A percentile compares a stretch with the other conserved stretches of the same genome.
These are phyloP conservation scores for Fringilla coelebs DNA, from an alignment of 2,797 vertebrate genomes.

Conservation along the genomic window DNA sequence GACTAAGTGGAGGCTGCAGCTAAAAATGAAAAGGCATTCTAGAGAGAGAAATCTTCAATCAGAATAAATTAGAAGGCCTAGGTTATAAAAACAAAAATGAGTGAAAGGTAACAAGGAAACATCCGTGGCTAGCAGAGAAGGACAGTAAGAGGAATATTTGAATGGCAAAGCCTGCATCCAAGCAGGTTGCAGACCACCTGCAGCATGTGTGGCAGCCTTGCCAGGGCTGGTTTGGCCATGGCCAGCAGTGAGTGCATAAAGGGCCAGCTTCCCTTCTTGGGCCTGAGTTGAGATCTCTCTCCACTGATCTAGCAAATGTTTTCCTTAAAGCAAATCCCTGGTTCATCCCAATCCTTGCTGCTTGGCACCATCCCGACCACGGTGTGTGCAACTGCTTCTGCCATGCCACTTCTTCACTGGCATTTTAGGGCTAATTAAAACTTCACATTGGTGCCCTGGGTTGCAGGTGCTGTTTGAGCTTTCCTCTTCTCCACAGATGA, in stretches of 20 bases:
- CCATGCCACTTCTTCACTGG: not conserved
- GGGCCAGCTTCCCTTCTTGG: not conserved
- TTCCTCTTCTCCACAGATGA: not conserved
- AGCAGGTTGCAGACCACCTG: not conserved
- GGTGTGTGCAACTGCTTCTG: not conserved
- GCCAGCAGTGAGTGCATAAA: accelerated
- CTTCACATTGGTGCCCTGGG: not conserved
- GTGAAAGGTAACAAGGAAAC: not conserved
- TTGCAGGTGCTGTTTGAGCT: not conserved
- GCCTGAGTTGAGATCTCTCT: not conserved
- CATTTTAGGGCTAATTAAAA: not conserved
- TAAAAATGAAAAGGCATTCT: not conserved
- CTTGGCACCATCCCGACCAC: not conserved
- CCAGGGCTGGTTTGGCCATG: not conserved
- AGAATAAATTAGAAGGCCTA: not conserved
- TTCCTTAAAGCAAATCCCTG: not conserved
- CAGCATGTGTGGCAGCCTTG: not conserved
- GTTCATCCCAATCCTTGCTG: not conserved
- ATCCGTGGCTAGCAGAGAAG: not conserved
- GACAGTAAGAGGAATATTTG: not conserved
- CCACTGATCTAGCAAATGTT: not conserved
- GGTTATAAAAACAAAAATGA: not conserved
- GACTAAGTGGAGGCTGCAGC: not conserved
- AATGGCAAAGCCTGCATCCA: not conserved
- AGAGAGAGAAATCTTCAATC: not conserved